Evolutionary conservation across 2,888 invertebrate genomes (phyloP).

Genomic region (Adelphocoris suturalis): DNA sequence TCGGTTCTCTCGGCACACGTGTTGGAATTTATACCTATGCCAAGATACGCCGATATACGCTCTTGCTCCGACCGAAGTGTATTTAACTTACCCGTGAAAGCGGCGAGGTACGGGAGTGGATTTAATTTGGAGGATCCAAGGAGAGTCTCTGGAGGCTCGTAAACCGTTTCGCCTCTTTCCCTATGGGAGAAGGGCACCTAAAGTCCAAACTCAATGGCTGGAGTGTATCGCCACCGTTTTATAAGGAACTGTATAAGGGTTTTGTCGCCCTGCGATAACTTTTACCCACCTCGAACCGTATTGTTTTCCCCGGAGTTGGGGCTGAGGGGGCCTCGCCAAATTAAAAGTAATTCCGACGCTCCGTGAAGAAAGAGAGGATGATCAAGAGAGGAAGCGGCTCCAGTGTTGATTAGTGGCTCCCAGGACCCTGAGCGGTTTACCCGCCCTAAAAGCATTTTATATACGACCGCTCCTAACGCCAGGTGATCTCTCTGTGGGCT

Average conservation of each 20-base stretch:
- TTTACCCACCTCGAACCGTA: background rate
- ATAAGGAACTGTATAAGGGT: slow-evolving; percentile 3
- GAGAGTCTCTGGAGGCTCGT: slow-evolving; percentile 7
- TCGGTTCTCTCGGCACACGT: background rate
- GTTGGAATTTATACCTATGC: background rate
- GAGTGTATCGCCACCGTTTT: slow-evolving; percentile 2
- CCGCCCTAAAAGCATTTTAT: background rate
- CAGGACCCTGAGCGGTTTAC: background rate
- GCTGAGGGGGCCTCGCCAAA: background rate
- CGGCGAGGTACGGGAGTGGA: slow-evolving; percentile 6
- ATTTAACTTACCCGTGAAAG: slow-evolving; percentile 19
- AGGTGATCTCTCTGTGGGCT: background rate
- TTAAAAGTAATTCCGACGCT: slow-evolving; percentile 28
- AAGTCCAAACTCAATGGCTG: background rate
- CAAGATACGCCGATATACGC: background rate
- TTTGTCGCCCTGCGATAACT: slow-evolving; percentile 18
- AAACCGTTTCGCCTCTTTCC: slow-evolving; percentile 21
- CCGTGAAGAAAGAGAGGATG: background rate
- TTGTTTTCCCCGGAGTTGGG: background rate
- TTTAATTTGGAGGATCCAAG: slow-evolving; percentile 52
- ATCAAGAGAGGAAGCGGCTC: background rate
- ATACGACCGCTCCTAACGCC: background rate
- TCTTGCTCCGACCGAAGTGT: background rate
- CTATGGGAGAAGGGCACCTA: background rate
- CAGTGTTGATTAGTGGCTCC: slow-evolving; percentile 33